These are phyloP conservation scores for Dendropsophus ebraccatus DNA, from an alignment of 2,113 vertebrate species.

Conservation along the genomic window DNA sequence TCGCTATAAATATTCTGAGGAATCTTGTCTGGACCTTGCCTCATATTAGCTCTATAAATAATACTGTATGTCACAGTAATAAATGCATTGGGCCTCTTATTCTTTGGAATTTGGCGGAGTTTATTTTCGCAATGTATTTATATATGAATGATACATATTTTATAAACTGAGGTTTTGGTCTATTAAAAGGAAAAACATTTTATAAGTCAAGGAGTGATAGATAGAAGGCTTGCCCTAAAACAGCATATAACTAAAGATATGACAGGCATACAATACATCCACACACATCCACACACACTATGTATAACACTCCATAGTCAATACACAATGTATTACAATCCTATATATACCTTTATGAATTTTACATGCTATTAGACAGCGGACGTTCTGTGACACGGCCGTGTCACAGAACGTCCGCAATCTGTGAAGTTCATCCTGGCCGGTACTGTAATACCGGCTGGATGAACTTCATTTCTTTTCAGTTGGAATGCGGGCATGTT, in stretches of 20 bases:
- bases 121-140: neutral
- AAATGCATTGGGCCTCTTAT: neutral
- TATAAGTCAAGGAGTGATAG: neutral
- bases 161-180: neutral
- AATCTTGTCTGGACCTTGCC: neutral
- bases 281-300: too few relatives aligned
- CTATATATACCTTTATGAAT: too few relatives aligned
- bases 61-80: neutral
- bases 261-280: neutral
- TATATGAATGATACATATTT: neutral
- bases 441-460: too few relatives aligned
- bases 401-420: too few relatives aligned
- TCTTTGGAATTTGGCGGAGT: neutral
- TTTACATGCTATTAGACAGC: too few relatives aligned
- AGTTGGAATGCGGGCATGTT: too few relatives aligned
- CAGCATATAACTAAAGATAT: neutral
- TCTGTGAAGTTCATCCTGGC: too few relatives aligned
- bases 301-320: too few relatives aligned
- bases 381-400: too few relatives aligned
- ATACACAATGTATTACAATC: too few relatives aligned
- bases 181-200: conserved; percentile 1
- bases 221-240: neutral
- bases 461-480: too few relatives aligned
- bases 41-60: neutral
- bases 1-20: conserved; percentile 16